These are phyloP conservation scores for Bufotes viridis DNA, from an alignment of 2,797 vertebrate species.

Conservation along the genomic window DNA sequence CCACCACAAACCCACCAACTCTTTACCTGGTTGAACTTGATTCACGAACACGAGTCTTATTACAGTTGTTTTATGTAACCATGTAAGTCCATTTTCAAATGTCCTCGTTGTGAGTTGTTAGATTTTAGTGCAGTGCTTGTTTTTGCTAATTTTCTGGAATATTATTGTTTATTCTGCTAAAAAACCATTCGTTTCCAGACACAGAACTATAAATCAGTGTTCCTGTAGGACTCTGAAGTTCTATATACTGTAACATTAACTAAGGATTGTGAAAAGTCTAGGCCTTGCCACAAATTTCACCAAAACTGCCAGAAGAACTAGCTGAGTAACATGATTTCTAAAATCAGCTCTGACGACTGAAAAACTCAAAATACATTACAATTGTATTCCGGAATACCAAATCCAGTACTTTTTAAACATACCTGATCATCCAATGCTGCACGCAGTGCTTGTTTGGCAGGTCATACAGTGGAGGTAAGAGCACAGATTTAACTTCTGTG, in stretches of 20 bases:
- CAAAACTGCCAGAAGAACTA: neutral
- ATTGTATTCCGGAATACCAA: neutral
- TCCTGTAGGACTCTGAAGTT: neutral
- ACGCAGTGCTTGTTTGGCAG: neutral
- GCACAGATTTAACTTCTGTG: constrained; percentile 18
- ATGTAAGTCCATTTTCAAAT: neutral
- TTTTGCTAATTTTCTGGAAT: neutral
- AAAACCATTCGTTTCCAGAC: neutral
- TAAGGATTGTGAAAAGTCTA: neutral
- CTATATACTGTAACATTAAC: neutral
- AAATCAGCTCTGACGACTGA: neutral
- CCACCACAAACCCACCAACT: no score
- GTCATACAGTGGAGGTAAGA: neutral
- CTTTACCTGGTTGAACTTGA: no score
- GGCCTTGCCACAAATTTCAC: neutral
- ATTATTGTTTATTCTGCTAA: neutral
- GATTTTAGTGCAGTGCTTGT: neutral
- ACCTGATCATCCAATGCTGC: neutral
- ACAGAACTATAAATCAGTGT: neutral
- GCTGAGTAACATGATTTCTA: neutral
- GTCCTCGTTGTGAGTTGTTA: neutral
- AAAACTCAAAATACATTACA: neutral
- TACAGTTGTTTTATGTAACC: neutral
- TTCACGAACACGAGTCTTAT: neutral
- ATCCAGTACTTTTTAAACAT: neutral